Conservation (phyloP, 2,797 vertebrate genomes). For the Lagodon rhomboides region DNA sequence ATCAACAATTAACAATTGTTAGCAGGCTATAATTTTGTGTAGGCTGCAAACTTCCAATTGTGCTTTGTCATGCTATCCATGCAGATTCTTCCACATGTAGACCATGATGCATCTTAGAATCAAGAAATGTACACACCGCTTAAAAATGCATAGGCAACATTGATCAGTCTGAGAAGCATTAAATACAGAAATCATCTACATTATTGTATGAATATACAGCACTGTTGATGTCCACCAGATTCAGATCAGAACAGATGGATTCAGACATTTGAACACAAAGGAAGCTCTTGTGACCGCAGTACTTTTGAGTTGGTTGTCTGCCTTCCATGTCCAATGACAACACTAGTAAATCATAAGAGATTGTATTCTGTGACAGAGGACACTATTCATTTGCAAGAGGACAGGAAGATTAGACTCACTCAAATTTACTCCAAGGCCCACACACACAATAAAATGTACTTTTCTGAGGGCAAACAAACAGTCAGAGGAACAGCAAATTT, state of each 20-base stretch:
- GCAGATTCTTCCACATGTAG: no score
- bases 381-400: background rate
- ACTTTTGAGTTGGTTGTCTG: constrained; percentile 49
- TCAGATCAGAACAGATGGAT: constrained; percentile 27
- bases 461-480: constrained; percentile 7
- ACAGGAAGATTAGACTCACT: constrained; percentile 14
- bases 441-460: constrained; percentile 21
- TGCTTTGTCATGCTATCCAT: no score
- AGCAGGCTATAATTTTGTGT: no score
- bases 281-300: constrained; percentile 6
- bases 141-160: background rate
- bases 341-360: constrained; percentile 17
- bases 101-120: no score
- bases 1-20: no score
- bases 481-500: constrained; percentile 19
- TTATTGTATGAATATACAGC: background rate
- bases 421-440: constrained; percentile 1
- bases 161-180: background rate
- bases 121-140: no score
- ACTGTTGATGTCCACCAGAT: background rate
- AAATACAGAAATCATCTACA: background rate
- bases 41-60: no score
- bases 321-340: constrained; percentile 43
- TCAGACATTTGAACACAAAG: constrained; percentile 41
- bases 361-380: constrained; percentile 17